These are phyloP conservation scores for Polyodon spathula DNA, from an alignment of 2,113 vertebrate species.

Conservation along the genomic window DNA sequence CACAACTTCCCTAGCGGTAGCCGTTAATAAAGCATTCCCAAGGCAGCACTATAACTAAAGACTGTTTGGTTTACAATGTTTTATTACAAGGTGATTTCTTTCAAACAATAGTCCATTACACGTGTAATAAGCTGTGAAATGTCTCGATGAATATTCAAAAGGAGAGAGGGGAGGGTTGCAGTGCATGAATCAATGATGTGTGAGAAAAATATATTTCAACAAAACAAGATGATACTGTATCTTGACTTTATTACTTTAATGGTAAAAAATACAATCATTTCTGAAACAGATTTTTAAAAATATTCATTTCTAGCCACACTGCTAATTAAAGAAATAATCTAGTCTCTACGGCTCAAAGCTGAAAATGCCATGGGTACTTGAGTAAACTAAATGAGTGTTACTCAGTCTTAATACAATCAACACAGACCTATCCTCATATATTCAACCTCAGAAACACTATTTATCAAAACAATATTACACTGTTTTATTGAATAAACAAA, in stretches of 20 bases:
- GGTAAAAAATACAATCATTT: background rate
- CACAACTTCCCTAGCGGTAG: background rate
- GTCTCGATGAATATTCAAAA: background rate
- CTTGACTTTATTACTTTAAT: constrained; percentile 1
- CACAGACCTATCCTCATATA: too few species aligned
- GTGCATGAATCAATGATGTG: background rate
- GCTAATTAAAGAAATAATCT: background rate
- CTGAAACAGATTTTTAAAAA: background rate
- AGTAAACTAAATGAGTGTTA: too few species aligned
- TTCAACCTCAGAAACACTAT: too few species aligned
- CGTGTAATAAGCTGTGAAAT: constrained; percentile 4
- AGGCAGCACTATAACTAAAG: background rate
- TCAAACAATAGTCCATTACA: constrained; percentile 1
- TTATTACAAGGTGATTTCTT: background rate
- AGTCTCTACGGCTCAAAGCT: background rate
- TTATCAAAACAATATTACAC: too few species aligned
- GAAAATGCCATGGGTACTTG: too few species aligned
- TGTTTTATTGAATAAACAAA: too few species aligned
- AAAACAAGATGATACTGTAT: background rate
- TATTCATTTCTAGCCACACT: background rate
- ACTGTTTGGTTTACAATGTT: background rate
- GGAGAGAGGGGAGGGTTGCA: background rate
- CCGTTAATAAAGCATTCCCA: background rate
- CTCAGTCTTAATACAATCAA: too few species aligned
- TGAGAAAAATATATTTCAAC: background rate